Conservation (phyloP, 2,113 vertebrate genomes). For the Neotragus pygmaeus region DNA sequence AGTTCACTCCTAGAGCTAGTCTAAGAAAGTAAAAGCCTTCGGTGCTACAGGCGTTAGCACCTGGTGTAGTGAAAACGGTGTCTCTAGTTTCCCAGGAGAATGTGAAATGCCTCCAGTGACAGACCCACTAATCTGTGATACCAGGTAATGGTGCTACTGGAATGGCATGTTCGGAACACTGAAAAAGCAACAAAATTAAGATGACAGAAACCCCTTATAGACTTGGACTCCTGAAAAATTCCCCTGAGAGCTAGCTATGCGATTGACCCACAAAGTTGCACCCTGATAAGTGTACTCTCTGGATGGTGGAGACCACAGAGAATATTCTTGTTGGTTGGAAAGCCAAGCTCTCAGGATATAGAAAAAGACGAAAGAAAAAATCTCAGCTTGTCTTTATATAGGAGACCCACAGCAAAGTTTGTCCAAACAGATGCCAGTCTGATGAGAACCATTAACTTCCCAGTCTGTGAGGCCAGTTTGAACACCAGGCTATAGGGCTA, state of each 20-base stretch:
- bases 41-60: not conserved
- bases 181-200: not conserved
- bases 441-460: not conserved
- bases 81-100: not conserved
- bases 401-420: not conserved
- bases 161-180: not conserved
- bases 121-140: not conserved
- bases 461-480: not conserved
- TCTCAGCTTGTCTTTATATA: not conserved
- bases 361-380: not conserved
- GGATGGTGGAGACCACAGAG: not conserved
- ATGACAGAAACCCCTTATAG: not conserved
- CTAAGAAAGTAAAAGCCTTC: not conserved
- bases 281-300: not conserved
- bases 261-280: not conserved
- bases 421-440: not conserved
- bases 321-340: not conserved
- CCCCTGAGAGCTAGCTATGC: not conserved
- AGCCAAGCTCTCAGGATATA: not conserved
- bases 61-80: not conserved
- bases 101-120: not conserved
- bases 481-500: not conserved
- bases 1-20: not conserved
- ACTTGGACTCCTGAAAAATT: not conserved
- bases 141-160: not conserved